Evolutionary conservation across 1,140 invertebrate genomes (phyloP), one percentile per base, ranked within the genome.

Genomic region (Dufourea novaeangliae): DNA sequence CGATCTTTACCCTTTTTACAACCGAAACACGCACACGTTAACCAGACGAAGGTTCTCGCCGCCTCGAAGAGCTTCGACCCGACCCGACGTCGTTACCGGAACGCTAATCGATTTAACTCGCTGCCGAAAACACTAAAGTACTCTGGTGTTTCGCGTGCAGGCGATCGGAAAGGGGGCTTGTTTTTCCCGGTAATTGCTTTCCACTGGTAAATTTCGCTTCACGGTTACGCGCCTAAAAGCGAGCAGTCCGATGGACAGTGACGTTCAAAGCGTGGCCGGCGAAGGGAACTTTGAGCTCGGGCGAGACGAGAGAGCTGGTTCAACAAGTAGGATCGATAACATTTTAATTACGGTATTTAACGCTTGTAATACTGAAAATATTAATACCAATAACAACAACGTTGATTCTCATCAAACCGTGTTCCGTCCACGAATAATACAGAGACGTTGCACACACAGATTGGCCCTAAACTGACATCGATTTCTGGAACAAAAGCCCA

Each of bases 161-260:
- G 71, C 39, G 17, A 14, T n/a, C n/a, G n/a, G n/a, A n/a, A n/a
- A n/a, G n/a, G n/a, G 34, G 7, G 25, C 37, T 57, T 75, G 79
- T 81, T 83, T 85, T 83, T 83, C 75, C 50, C 70, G 44, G 56
- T 80, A 85, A 86, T 85, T 80, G 83, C 67, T 85, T 83, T 76
- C n/a, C 71, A 78, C 78, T 83, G 68, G 34, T n/a, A 72, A 85
- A 83, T 77, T 73, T 46, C 66, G 32, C 73, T 72, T 44, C 12
- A 34, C 25, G 29, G 74, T n/a, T n/a, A n/a, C 78, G 63, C 81
- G 80, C 80, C 77, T 83, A 80, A 83, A 75, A 79, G 76, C 68
- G 76, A 46, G 77, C 87, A 67, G 17, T 54, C 64, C 64, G 67
- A 37, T 66, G 57, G 61, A 68, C 83, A 41, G 39, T 50, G 34